Percentiles rank a stretch among this genome's conserved stretches.
phyloP scores from a whole-genome alignment of 2,113 vertebrate genomes.

The Mormyrus iriodes region DNA sequence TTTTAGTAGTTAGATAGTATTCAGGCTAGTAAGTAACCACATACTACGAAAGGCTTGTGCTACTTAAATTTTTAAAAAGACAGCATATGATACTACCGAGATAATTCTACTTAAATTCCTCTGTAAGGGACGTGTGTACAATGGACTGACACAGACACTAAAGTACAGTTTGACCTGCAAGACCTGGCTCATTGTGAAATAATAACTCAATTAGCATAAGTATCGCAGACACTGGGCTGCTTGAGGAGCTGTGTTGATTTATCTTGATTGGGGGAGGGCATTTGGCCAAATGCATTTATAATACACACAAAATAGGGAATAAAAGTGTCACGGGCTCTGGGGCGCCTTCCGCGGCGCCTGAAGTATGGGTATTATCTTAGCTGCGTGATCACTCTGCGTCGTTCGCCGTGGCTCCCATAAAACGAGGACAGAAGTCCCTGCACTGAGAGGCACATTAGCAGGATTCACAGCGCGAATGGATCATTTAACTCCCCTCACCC shows the following conservation, averaged over 20 bases:
- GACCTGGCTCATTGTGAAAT: not conserved
- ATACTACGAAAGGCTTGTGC: not conserved
- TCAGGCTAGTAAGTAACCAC: not conserved
- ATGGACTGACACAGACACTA: not conserved
- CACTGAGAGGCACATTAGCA: not conserved
- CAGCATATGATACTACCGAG: not conserved
- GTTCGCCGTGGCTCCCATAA: not conserved
- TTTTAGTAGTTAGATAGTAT: not conserved
- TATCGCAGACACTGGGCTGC: not conserved
- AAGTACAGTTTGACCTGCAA: not conserved
- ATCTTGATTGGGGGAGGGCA: slow-evolving; percentile 3
- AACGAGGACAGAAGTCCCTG: not conserved
- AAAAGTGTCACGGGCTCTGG: not conserved
- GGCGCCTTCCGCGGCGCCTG: not conserved
- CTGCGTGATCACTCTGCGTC: not conserved
- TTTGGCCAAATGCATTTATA: slow-evolving; percentile 2
- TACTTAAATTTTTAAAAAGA: not conserved
- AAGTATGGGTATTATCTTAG: not conserved
- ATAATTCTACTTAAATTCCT: not conserved
- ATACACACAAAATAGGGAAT: not conserved
- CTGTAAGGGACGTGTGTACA: not conserved
- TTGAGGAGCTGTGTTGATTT: slow-evolving; percentile 13
- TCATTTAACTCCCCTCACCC: not conserved
- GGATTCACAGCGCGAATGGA: not conserved
- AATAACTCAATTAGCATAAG: slow-evolving; percentile 9